A percentile compares a stretch with the other conserved stretches of the same genome.
phyloP scores from a whole-genome alignment of 2,797 vertebrate genomes.

The Parambassis ranga region DNA sequence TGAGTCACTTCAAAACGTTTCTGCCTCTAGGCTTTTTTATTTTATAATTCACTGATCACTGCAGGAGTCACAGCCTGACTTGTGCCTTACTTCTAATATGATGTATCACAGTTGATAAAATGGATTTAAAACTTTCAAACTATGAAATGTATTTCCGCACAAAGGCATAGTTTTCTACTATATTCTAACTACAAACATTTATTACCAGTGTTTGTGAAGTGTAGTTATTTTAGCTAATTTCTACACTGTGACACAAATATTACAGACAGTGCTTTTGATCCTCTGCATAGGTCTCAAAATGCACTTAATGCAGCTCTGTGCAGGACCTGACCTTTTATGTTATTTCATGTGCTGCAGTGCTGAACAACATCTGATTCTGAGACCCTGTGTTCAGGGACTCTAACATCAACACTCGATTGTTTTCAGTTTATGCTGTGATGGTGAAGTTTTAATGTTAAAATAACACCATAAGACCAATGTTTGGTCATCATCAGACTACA shows the following conservation, averaged over 20 bases:
- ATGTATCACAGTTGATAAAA: background rate
- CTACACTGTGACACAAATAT: conserved; percentile 16
- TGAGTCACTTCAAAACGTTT: conserved; percentile 34
- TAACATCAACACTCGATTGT: too few relatives aligned
- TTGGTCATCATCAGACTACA: too few relatives aligned
- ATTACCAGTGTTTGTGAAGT: conserved; percentile 12
- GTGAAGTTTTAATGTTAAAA: too few relatives aligned
- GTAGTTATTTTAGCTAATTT: conserved; percentile 37
- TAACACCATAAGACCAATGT: too few relatives aligned
- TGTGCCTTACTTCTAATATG: background rate
- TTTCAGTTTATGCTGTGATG: too few relatives aligned
- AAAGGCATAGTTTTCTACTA: conserved; percentile 12
- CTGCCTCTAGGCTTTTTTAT: conserved; percentile 3
- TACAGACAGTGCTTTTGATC: conserved; percentile 43
- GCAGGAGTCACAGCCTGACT: conserved; percentile 20
- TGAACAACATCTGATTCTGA: conserved; percentile 1
- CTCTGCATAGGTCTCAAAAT: conserved; percentile 27
- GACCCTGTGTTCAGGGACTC: conserved; percentile 6
- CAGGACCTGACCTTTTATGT: conserved; percentile 25
- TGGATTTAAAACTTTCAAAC: background rate
- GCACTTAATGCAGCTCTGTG: conserved; percentile 18
- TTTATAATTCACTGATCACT: conserved; percentile 24
- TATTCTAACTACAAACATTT: conserved; percentile 17
- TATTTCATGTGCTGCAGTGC: conserved; percentile 10
- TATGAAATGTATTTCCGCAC: background rate